phyloP scores from a whole-genome alignment of 1,140 invertebrate species.

The Pseudoatta argentina region DNA sequence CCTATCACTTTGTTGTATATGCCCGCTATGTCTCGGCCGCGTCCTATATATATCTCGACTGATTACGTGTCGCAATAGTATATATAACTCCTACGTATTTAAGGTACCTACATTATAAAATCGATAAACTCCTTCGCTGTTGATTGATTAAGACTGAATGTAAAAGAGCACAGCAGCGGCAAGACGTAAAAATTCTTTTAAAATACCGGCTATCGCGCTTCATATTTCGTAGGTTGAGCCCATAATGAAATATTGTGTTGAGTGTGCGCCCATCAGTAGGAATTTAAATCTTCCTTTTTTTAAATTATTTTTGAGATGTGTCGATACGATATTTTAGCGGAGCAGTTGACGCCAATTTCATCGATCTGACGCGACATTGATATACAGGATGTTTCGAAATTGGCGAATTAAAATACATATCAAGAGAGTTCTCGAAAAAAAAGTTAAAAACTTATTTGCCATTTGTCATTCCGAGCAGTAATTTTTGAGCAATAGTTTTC shows the following conservation, averaged over 20 bases:
- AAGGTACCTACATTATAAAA: conserved; percentile 42
- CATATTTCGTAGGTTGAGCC: conserved; percentile 1
- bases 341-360: conserved; percentile 20
- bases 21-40: neutral
- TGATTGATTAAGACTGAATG: conserved; percentile 40
- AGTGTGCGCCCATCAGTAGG: neutral
- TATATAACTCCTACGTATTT: conserved; percentile 30
- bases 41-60: conserved; percentile 12
- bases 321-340: conserved; percentile 29
- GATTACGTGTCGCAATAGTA: conserved; percentile 45
- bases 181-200: conserved; percentile 16
- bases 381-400: too few species aligned
- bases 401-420: too few species aligned
- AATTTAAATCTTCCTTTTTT: neutral
- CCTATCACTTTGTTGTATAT: conserved; percentile 31
- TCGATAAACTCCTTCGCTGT: conserved; percentile 44
- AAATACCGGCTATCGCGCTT: neutral
- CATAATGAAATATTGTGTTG: conserved; percentile 19
- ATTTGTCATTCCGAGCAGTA: too few species aligned
- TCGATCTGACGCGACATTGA: neutral
- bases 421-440: too few species aligned
- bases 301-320: neutral
- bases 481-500: too few species aligned
- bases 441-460: too few species aligned
- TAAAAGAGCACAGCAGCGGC: conserved; percentile 18